Evolutionary conservation across 2,113 vertebrate genomes (phyloP), one percentile per base, ranked within the genome.

Genomic region (Coreoperca whiteheadi): DNA sequence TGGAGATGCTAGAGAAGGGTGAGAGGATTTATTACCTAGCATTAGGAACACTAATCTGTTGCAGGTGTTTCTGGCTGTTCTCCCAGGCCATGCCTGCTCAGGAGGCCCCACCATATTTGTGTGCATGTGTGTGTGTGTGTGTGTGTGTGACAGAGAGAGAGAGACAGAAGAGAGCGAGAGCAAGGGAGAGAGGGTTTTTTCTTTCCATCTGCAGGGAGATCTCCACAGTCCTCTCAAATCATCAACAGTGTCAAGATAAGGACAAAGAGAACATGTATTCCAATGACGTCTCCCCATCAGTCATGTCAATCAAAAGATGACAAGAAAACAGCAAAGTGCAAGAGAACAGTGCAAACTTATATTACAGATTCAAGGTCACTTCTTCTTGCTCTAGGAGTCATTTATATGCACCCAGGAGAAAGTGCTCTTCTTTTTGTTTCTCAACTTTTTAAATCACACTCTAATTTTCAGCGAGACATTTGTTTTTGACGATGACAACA

Each of bases 41-140:
- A 95, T 96, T 95, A 95, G 87, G 77, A 92, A 85, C 92, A 88
- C 93, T 96, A 96, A 96, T 96, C 95, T 95, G 86, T 96, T 95
- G 95, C 96, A 96, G 96, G 95, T 96, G 96, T 95, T 96, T 91
- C 93, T 94, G 94, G 92, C 94, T 91, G 91, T 87, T 92, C 89
- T 94, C 94, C 83, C 90, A 86, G 89, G 87, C 90, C 74, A 73
- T 67, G 90, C 81, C 84, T 75, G 76, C 83, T 86, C 89, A 63
- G 74, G 91, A 95, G 95, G 94, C 93, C 92, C 87, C 91, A 79
- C 53, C 85, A 88, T 87, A 79, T 82, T 76, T 86, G 77, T 89
- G 69, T 28, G 80, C 81, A 61, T 72, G 77, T 83, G 74, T 81
- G 84, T 51, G 50, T 51, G 50, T 65, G 39, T 66, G 64, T 72